Base-by-base conservation (phyloP, 92 coral and sea anemone genomes). In the Porites divaricata region DNA sequence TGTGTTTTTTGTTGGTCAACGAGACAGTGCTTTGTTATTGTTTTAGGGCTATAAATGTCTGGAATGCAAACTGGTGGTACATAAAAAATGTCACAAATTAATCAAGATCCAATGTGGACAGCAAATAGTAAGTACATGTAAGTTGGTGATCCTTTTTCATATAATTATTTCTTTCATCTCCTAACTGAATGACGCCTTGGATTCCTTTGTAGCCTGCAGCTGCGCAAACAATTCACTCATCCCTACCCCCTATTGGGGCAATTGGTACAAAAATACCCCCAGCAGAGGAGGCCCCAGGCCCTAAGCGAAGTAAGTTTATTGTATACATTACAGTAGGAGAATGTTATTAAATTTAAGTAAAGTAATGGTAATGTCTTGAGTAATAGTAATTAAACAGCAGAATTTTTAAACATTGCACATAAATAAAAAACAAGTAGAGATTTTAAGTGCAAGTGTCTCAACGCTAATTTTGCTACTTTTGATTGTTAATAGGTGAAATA, bases 21-120 rank as follows among this genome's bases (percentile, higher is more conserved):
- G n/a, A n/a, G n/a, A n/a, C n/a, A n/a, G n/a, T 35, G 45, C 45
- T 35, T 35, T 35, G 45, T 6, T 61, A 11, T 14, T 28, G 13
- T 74, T 45, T 72, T 53, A 96, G 99, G 99, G 99, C n/a, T 96
- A 96, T 93, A 96, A 96, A 70, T 96, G 99, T 78, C 85, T 96
- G 24, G 95, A 95, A 78, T 96, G 99, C 82, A 92, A 94, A 75
- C 90, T 96, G 63, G 96, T 96, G 59, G 99, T 96, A 2, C 99
- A 96, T 63, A 96, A 96, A 86, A 96, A 95, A 88, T 96, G 99
- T 71, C 98, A 96, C 91, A 93, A 95, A 65, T 90, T 96, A 58
- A 92, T 96, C 86, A 93, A 92, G 72, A 85, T 84, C 65, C 94
- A 93, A 56, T 96, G 99, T 86, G 99, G 98, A 20, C 98, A 96